Conservation (phyloP, 2,113 vertebrate species). For the Pseudorectes ferrugineus region DNA sequence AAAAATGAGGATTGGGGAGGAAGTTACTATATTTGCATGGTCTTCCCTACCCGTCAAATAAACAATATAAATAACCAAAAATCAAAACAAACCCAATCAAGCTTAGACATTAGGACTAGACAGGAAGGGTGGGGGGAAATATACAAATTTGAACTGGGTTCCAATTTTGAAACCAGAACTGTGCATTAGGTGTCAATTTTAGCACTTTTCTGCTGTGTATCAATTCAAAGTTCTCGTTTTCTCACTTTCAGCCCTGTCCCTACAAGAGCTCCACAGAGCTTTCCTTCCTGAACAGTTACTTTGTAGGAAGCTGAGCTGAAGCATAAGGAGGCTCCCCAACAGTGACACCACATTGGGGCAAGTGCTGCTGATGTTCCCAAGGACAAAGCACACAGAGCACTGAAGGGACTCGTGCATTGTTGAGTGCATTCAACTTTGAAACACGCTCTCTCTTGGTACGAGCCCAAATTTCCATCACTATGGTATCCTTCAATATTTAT, state of each 20-base stretch:
- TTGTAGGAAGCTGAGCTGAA: neutral
- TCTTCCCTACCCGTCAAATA: rapidly evolving
- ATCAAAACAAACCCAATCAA: neutral
- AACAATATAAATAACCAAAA: neutral
- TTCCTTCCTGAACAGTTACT: neutral
- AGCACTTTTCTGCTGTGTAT: neutral
- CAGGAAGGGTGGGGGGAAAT: rapidly evolving
- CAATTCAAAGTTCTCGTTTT: neutral
- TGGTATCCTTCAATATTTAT: neutral
- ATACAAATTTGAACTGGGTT: neutral
- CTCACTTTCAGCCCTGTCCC: neutral
- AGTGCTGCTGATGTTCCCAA: neutral
- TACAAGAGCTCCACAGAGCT: neutral
- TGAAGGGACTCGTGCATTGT: neutral
- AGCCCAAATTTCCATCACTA: neutral
- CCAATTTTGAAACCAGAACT: neutral
- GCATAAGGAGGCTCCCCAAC: rapidly evolving
- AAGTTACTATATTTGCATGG: neutral
- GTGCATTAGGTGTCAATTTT: neutral
- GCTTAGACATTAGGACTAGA: neutral
- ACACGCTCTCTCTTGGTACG: rapidly evolving
- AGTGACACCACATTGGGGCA: neutral
- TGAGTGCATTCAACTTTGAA: neutral
- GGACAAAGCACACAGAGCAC: neutral
- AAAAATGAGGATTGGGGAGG: neutral